Base-by-base conservation (phyloP, 2,888 invertebrate genomes). In the Anodontia alba region DNA sequence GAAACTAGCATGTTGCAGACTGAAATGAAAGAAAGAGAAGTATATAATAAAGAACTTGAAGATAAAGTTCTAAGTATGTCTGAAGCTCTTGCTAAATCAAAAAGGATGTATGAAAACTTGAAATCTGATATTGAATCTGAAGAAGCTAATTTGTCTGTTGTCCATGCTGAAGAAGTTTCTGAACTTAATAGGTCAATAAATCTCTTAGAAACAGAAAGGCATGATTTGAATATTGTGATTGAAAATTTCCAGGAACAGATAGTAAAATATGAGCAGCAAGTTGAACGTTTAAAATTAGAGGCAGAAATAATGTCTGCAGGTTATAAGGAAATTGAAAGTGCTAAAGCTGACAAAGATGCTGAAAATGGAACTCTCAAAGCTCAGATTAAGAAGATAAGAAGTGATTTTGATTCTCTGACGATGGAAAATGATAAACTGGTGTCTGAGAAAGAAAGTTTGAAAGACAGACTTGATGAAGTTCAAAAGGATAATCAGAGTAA, bases 1-100 rank as follows among this genome's bases (percentile, higher is more conserved):
- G 78, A 81, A 23, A 73, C 79, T 10, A 74, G 69, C 29, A 78
- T 79, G 1, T 66, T 82, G 8, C 84, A 87, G 57, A 79, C 80
- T 29, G 69, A 69, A 31, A 72, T 90, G 15, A 81, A 83, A 66
- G 92, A 92, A 67, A 89, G 88, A 69, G 88, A 87, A 26, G 73
- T 36, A n/a, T 91, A 92, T 68, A 82, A 86, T 31, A 71, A 87
- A 67, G 92, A 92, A 76, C 82, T 92, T 46, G 92, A 92, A 80
- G 81, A 83, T 29, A 88, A 92, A 78, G 75, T 92, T 7, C 67
- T 90, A 5, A 88, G 90, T 38, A 78, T 92, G 83, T 91, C 92
- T 20, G 90, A 89, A 66, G 80, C 85, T n/a, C 73, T 91, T 49
- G 77, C 91, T 0, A 89, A 89, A 33, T 74, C 86, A 15, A 91